A percentile compares a stretch with the other conserved stretches of the same genome.
phyloP scores from a whole-genome alignment of 1,140 invertebrate species.

The Drosophila dunni region DNA sequence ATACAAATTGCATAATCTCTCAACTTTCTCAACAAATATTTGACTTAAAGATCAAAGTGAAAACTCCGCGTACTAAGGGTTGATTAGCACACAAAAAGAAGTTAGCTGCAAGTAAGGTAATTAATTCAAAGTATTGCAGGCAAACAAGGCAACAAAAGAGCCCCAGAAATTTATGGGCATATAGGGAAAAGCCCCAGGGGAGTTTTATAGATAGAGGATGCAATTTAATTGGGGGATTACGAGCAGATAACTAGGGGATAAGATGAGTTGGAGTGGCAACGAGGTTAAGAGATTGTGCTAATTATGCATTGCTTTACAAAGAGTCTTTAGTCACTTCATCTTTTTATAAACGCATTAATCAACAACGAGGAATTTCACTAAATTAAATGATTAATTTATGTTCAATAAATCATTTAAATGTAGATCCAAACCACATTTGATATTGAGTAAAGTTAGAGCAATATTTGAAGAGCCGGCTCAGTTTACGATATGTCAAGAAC shows the following conservation, averaged over 20 bases:
- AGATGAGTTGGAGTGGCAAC: not conserved
- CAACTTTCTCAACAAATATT: slow-evolving; percentile 4
- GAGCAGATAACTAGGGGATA: not conserved
- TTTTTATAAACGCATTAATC: too few relatives aligned
- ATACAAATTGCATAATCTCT: slow-evolving; percentile 1
- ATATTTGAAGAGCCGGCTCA: too few relatives aligned
- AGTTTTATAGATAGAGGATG: not conserved
- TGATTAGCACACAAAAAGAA: not conserved
- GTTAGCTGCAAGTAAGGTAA: not conserved
- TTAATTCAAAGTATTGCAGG: slow-evolving; percentile 9
- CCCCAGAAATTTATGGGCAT: not conserved
- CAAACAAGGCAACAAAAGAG: slow-evolving; percentile 1
- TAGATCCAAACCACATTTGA: too few relatives aligned
- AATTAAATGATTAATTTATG: too few relatives aligned
- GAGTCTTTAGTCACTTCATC: too few relatives aligned
- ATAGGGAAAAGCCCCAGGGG: not conserved
- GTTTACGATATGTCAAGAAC: too few relatives aligned
- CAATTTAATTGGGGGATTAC: not conserved
- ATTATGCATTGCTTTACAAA: too few relatives aligned
- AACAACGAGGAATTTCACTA: too few relatives aligned
- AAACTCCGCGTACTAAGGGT: slow-evolving; percentile 1
- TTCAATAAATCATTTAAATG: too few relatives aligned
- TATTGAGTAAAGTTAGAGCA: too few relatives aligned
- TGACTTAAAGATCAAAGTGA: slow-evolving; percentile 21
- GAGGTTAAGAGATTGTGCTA: too few relatives aligned